Evolutionary conservation across 1,140 invertebrate species (phyloP).

Genomic region (Arion vulgaris): DNA sequence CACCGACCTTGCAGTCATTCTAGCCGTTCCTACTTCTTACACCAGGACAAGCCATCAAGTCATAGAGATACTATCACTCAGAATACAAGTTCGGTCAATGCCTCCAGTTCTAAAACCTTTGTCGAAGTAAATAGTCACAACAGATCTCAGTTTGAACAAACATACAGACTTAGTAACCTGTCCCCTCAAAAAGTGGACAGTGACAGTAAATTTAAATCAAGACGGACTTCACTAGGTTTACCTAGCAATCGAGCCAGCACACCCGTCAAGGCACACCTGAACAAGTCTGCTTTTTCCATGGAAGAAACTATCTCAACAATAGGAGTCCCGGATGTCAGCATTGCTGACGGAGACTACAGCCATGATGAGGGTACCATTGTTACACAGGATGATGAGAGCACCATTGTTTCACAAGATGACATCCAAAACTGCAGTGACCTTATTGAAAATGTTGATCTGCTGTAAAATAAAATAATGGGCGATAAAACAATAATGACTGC

Average conservation of each 20-base stretch:
- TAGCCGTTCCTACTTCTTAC: not conserved
- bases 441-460: not conserved
- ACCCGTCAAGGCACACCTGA: not conserved
- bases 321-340: not conserved
- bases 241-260: not conserved
- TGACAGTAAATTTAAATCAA: not conserved
- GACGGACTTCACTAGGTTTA: not conserved
- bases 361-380: not conserved
- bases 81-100: not conserved
- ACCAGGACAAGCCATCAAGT: not conserved
- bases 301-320: not conserved
- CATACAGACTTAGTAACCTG: not conserved
- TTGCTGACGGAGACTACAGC: not conserved
- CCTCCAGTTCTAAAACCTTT: not conserved
- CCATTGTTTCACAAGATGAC: not conserved
- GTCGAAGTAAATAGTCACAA: not conserved
- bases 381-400: not conserved
- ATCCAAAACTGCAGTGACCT: not conserved
- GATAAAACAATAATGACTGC: too few relatives aligned
- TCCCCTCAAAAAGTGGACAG: not conserved
- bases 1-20: not conserved
- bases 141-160: not conserved
- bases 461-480: too few relatives aligned
- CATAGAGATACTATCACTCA: not conserved
- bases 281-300: not conserved